Base-by-base conservation (phyloP, 2,888 invertebrate genomes). In the Eumacrocentrus americanus region DNA sequence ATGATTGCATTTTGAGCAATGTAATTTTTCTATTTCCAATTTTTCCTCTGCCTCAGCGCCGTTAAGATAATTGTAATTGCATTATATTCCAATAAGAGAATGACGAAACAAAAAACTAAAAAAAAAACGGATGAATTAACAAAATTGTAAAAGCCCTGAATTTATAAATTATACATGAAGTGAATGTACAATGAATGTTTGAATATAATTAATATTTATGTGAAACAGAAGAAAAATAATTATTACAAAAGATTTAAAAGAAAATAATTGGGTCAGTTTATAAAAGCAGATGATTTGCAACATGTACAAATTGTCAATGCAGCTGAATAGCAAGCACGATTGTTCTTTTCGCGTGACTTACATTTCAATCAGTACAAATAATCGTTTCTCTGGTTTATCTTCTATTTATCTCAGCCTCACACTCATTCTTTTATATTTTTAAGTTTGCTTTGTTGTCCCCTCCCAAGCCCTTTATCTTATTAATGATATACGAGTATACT, bases 131-230 rank as follows among this genome's bases (percentile, higher is more conserved):
- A 51, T 37, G 22, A 51, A 14, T 18, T 23, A 14, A 52, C 20
- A 14, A 20, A 22, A 12, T 22, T 12, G 23, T 22, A 4, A n/a
- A n/a, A 47, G 9, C 51, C 54, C 42, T 52, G 40, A 55, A 58
- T 61, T 56, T 58, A 59, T 57, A 60, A 67, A 67, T 65, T 58
- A 59, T 61, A 60, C 58, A 63, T 42, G 29, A 53, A 60, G 60
- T 63, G 61, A 62, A 60, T 67, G 64, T 67, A 67, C 58, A 68
- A 63, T 67, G 62, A 61, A 65, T 64, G 65, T 67, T 67, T 63
- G 64, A 62, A 59, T 64, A 67, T 67, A 57, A 61, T 35, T 50
- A 61, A 61, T 61, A 61, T 61, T 61, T 61, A 61, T 61, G 48
- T 59, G 35, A 54, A 23, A 38, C 20, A 35, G 35, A 48, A 23